These are phyloP conservation scores for Sphaeridia pumilis DNA, from an alignment of 2,888 invertebrate species.

Conservation along the genomic window DNA sequence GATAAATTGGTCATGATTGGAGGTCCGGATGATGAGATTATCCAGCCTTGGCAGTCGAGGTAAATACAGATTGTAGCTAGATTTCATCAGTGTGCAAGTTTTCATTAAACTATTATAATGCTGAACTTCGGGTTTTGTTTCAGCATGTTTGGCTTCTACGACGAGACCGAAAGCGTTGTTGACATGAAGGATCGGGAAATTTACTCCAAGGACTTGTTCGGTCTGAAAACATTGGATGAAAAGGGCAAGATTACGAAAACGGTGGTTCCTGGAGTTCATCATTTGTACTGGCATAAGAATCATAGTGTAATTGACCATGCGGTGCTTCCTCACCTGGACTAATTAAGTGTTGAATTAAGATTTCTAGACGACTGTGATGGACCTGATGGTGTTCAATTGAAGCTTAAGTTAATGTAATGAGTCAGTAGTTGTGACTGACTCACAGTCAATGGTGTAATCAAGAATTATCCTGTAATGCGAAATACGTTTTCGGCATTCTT, in stretches of 20 bases:
- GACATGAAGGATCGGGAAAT: constrained; percentile 56
- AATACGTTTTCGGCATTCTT: no score
- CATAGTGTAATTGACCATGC: constrained; percentile 58
- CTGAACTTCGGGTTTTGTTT: constrained; percentile 7
- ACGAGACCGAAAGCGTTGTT: constrained; percentile 57
- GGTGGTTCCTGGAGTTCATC: constrained; percentile 64
- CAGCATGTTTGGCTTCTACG: constrained; percentile 79
- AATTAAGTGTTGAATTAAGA: constrained; percentile 29
- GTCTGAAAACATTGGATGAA: constrained; percentile 59
- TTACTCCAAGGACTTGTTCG: constrained; percentile 65
- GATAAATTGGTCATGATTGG: constrained; percentile 71
- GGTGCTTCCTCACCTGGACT: constrained; percentile 62
- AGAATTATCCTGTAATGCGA: no score
- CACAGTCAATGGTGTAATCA: no score
- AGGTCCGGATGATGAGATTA: constrained; percentile 83
- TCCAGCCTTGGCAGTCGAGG: constrained; percentile 92
- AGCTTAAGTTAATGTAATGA: no score
- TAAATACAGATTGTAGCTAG: no score
- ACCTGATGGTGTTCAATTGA: no score
- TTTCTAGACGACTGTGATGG: no score
- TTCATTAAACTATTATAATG: no score
- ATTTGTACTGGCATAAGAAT: constrained; percentile 73
- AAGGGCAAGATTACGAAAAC: constrained; percentile 53
- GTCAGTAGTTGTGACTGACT: no score
- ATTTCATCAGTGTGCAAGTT: no score